Base-by-base conservation (phyloP, 1,140 invertebrate genomes). In the Atopsyche davidsoni region DNA sequence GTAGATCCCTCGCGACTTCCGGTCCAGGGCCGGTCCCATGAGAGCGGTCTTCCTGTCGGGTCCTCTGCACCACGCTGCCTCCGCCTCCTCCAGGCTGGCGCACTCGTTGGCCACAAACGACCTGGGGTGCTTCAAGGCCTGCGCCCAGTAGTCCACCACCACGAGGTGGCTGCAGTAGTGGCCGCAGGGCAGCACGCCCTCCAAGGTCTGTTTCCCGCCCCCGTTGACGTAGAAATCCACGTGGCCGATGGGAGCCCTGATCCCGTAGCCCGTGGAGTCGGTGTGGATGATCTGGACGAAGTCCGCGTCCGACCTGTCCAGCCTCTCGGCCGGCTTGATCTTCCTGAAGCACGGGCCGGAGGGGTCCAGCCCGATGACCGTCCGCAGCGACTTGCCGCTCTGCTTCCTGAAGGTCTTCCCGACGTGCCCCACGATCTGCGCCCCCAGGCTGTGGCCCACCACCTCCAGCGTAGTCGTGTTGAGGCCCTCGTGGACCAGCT, bases 271-370 rank as follows among this genome's bases (percentile, higher is more conserved):
- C 2, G 38, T 39, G 3, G 18, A 36, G 22, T 49, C 42, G n/a
- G 47, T 41, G 19, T 49, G 47, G 10, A 49, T 17, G 11, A 48
- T n/a, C 13, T 4, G 17, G 13, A 69, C 64, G 23, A 68, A 65
- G 36, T 68, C n/a, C n/a, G n/a, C n/a, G n/a, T n/a, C n/a, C n/a
- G 47, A 54, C 51, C 59, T 54, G 25, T 70, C 65, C 4, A 70
- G 39, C 36, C 67, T 58, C 1, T 68, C 55, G n/a, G n/a, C n/a
- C n/a, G n/a, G n/a, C n/a, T n/a, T n/a, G n/a, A n/a, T n/a, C n/a
- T 45, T 24, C 23, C 42, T 45, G 35, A 52, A 52, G 24, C 50
- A 52, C 10, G 41, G 41, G n/a, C 42, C 42, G 3, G 41, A 31
- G n/a, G 42, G 42, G 31, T 52, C 50, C 14, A 52, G 19, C 10